Evolutionary conservation across 2,888 invertebrate genomes (phyloP).

Genomic region (Stegana nigrithorax): DNA sequence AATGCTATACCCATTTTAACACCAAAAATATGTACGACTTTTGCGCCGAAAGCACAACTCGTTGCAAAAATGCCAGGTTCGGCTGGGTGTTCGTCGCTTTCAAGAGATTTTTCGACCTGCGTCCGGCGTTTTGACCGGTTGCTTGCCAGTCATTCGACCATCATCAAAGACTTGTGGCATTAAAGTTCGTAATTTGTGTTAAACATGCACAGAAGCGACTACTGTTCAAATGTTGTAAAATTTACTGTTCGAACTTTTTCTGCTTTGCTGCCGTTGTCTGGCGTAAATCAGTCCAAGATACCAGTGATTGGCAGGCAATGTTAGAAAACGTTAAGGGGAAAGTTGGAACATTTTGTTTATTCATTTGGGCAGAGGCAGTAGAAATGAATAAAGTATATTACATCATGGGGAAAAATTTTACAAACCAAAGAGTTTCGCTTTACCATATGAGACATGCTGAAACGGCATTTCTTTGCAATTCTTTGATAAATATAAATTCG

Average conservation of each 20-base stretch:
- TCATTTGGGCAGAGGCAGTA: too few relatives aligned
- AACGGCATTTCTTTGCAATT: too few relatives aligned
- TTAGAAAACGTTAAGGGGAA: too few relatives aligned
- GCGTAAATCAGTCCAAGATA: background rate
- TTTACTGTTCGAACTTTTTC: background rate
- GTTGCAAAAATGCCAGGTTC: background rate
- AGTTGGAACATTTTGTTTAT: too few relatives aligned
- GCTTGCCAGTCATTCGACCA: background rate
- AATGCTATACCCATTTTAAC: slow-evolving; percentile 61
- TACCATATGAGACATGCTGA: too few relatives aligned
- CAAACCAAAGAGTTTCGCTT: too few relatives aligned
- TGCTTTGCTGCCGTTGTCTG: background rate
- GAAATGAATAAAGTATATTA: too few relatives aligned
- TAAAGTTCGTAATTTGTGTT: slow-evolving; percentile 59
- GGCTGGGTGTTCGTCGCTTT: background rate
- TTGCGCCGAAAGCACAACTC: background rate
- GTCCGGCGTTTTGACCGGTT: background rate
- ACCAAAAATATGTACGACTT: slow-evolving; percentile 47
- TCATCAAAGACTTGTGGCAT: slow-evolving; percentile 49
- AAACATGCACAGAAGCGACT: slow-evolving; percentile 52
- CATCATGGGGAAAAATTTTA: too few relatives aligned
- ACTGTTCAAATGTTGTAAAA: slow-evolving; percentile 43
- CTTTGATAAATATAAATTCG: too few relatives aligned
- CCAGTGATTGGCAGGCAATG: background rate
- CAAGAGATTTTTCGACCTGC: slow-evolving; percentile 7